Percentiles rank a stretch among this genome's conserved stretches.
Evolutionary conservation across 2,888 invertebrate species (phyloP).

Genomic region (Crossocerus cetratus): DNA sequence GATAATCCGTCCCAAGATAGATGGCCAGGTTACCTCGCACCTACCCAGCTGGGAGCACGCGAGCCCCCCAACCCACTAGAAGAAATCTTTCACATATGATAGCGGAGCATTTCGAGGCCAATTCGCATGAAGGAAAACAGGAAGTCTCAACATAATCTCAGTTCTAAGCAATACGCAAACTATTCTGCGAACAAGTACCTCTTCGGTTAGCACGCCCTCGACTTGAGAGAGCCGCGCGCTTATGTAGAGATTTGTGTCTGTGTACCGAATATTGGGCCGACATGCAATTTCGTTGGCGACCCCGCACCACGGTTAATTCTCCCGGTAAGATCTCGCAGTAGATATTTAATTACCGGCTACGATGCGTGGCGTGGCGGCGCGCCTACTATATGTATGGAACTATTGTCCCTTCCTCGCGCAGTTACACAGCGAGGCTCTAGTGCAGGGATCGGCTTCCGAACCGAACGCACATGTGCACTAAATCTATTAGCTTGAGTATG

Average conservation of each 20-base stretch:
- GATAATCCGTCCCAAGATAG: slow-evolving; percentile 55
- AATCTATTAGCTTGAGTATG: slow-evolving; percentile 44
- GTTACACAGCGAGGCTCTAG: too few species aligned
- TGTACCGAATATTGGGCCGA: neutral
- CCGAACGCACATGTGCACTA: slow-evolving; percentile 36
- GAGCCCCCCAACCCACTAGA: slow-evolving; percentile 12
- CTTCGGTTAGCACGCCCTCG: neutral
- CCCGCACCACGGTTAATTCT: neutral
- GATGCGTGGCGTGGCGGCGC: neutral
- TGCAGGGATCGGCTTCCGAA: neutral
- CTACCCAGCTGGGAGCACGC: neutral
- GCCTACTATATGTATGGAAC: too few species aligned
- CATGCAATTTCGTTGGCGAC: neutral
- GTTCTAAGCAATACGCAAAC: neutral
- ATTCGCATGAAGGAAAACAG: too few species aligned
- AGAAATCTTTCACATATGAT: neutral
- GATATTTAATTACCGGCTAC: slow-evolving; percentile 5
- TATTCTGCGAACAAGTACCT: neutral
- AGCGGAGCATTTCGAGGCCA: neutral
- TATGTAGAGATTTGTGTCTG: neutral
- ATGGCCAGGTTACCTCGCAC: slow-evolving; percentile 32
- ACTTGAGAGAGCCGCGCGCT: neutral
- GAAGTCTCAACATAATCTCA: too few species aligned
- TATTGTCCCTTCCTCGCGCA: too few species aligned
- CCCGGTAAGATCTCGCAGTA: neutral